phyloP scores from a whole-genome alignment of 1,140 invertebrate species.

The Thaumatotibia leucotreta region DNA sequence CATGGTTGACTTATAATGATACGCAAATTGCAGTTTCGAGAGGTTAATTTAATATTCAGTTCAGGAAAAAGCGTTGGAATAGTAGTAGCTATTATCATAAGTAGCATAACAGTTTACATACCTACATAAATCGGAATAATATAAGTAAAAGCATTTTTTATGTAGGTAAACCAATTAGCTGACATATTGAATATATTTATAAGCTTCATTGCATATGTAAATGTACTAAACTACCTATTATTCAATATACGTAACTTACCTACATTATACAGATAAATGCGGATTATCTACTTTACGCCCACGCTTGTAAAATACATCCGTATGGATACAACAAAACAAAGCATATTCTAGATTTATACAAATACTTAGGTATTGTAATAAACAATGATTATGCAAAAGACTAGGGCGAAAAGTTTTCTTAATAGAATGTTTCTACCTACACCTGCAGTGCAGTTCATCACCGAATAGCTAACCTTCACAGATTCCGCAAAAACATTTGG shows the following conservation, averaged over 20 bases:
- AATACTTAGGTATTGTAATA: no score
- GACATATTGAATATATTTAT: no score
- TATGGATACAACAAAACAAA: not conserved
- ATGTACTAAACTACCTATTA: no score
- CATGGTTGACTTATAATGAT: slow-evolving; percentile 10
- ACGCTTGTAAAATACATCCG: not conserved
- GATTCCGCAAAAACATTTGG: not conserved
- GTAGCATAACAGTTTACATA: no score
- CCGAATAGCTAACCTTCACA: not conserved
- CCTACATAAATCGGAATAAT: no score
- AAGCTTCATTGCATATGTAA: no score
- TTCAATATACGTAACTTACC: no score
- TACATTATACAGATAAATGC: not conserved
- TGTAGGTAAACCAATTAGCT: no score
- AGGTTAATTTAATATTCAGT: not conserved
- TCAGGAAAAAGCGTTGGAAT: not conserved
- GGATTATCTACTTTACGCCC: not conserved
- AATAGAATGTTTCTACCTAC: no score
- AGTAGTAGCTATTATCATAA: not conserved
- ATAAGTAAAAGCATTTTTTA: no score
- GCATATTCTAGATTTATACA: no score
- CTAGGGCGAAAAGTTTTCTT: not conserved
- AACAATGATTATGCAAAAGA: not conserved
- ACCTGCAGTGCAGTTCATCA: not conserved
- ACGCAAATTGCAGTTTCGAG: not conserved